Evolutionary conservation across 2,113 vertebrate genomes (phyloP), one percentile per base, ranked within the genome.

Genomic region (Zosterops borbonicus): DNA sequence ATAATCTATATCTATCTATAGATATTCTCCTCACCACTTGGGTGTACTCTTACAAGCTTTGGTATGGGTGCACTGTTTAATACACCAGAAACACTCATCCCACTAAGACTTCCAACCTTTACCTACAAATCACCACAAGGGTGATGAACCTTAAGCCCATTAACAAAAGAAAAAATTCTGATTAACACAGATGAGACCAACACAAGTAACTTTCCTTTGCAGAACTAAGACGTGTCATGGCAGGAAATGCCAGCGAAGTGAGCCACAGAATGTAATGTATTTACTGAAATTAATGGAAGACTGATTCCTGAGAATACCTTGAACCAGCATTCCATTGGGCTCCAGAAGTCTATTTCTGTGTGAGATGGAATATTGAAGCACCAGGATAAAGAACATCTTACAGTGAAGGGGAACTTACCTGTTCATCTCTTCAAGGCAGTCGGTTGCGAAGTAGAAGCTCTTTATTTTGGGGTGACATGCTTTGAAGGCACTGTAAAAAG

Each of bases 361-460:
- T 29, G 41, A 83, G 67, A 37, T 41, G 39, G 63, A 77, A 46
- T 49, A 58, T 4, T 69, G 64, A 19, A 63, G 41, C 60, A 41
- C 6, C 39, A 31, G 27, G 23, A 44, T n/a, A 22, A 59, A 73
- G 37, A 81, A 63, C 14, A 44, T 12, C 35, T 18, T 59, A 33
- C 4, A 12, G 18, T 27, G 39, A 56, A 75, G 49, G n/a, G 55
- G 25, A 47, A 56, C 97, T 98, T 97, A 99, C 99, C 99, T 98
- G 96, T 99, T 99, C 99, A 99, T 99, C 96, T 99, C 99, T 93
- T 99, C 98, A n/a, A 98, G 98, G 97, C 98, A 99, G 95, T 99
- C 98, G 6, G 98, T 99, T 94, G 99, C 98, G 9, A 99, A 99
- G 97, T 99, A 99, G 98, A 99, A 99, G 88, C 98, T 99, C 98